Evolutionary conservation across 2,113 vertebrate genomes (phyloP).

Genomic region (Cervus canadensis): DNA sequence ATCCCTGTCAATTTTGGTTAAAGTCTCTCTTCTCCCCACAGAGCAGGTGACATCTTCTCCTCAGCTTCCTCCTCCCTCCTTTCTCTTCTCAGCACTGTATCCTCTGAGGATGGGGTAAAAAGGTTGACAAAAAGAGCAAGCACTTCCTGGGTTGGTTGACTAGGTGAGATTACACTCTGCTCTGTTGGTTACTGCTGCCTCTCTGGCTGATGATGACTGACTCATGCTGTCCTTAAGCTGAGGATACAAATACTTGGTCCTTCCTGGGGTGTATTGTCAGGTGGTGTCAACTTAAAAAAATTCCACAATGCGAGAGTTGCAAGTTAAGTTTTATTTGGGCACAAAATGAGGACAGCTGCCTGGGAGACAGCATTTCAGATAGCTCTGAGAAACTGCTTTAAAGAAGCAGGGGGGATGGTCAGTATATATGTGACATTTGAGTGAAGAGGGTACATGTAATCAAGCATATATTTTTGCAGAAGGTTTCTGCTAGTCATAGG

Average conservation of each 20-base stretch:
- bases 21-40: not conserved
- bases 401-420: accelerated
- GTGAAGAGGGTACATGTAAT: not conserved
- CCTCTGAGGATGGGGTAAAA: not conserved
- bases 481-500: not conserved
- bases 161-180: accelerated
- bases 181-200: not conserved
- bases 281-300: not conserved
- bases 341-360: not conserved
- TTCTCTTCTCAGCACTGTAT: not conserved
- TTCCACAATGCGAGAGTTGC: not conserved
- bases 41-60: not conserved
- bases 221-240: not conserved
- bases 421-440: not conserved
- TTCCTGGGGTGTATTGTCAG: not conserved
- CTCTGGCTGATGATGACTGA: not conserved
- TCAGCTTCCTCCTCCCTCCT: not conserved
- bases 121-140: not conserved
- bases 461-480: not conserved
- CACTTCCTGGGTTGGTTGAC: not conserved
- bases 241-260: not conserved
- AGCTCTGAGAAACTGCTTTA: not conserved
- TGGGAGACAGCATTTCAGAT: not conserved
- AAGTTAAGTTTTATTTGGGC: not conserved
- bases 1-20: no score